Percentiles rank a stretch among this genome's conserved stretches.
Conservation (phyloP, 2,113 vertebrate species). For the Hystrix brachyura region DNA sequence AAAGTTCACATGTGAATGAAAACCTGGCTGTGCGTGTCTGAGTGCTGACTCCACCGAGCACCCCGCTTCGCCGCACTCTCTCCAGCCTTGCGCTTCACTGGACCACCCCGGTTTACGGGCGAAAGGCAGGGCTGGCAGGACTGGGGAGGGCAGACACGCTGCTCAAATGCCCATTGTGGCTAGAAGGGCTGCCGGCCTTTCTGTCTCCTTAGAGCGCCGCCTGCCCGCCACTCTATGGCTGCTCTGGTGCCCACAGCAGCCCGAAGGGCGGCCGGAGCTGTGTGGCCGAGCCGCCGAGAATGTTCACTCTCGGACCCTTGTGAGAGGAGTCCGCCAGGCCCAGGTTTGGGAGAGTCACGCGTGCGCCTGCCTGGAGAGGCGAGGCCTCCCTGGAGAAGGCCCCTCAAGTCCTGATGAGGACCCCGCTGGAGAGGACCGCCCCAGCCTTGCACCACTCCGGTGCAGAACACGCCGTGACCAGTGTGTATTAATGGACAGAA, state of each 20-base stretch:
- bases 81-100: rapidly evolving
- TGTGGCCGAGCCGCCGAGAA: background rate
- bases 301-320: background rate
- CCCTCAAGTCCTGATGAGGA: too few relatives aligned
- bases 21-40: rapidly evolving
- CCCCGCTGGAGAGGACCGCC: too few relatives aligned
- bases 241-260: too few relatives aligned
- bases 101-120: rapidly evolving
- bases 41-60: rapidly evolving
- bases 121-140: rapidly evolving
- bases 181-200: background rate
- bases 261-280: background rate
- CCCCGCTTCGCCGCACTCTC: rapidly evolving
- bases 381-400: background rate
- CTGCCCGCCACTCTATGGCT: rapidly evolving
- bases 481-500: rapidly evolving
- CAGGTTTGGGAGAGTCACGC: background rate
- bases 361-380: background rate
- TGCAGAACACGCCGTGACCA: rapidly evolving
- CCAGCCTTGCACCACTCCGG: background rate
- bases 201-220: background rate
- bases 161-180: too few relatives aligned
- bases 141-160: too few relatives aligned
- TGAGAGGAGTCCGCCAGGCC: background rate
- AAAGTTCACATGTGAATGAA: background rate